Base-by-base conservation (phyloP, 2,888 invertebrate genomes). In the Oasisia sp. region DNA sequence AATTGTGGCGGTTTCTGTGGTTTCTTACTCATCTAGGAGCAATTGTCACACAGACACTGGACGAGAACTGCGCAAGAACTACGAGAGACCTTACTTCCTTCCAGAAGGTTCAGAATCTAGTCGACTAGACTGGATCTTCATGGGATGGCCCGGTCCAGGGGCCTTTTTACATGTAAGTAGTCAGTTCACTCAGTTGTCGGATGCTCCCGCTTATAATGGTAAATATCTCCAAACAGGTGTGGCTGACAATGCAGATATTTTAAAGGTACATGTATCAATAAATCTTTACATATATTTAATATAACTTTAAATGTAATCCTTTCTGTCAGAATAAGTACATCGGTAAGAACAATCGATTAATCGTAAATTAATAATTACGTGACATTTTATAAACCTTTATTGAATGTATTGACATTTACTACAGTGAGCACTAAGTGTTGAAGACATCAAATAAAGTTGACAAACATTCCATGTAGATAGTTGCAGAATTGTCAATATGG, bases 51-150 rank as follows among this genome's bases (percentile, higher is more conserved):
- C 98, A n/a, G 97, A 97, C 91, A 97, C 98, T 89, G 96, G 98
- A 93, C 97, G 97, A 27, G 97, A 97, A 95, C 97, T 99, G 95
- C 97, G 98, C 92, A 97, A 97, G 95, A 97, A 98, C 95, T 99
- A 98, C 96, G 97, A 97, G 89, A 97, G 98, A 92, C 99, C 99
- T 50, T 97, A 98, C 94, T 99, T 99, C 96, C 97, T 99, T 94
- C 99, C 99, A 1, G 97, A 97, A 93, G 98, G 98, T 96, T 98
- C 98, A n/a, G 98, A 98, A 96, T 97, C 98, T 95, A 98, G 98
- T 92, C 97, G 97, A 89, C 97, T 98, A 91, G 99, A 99, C 96
- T 99, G 98, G 97, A 98, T 99, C 94, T 98, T 99, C 96, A 97
- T 99, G 97, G 99, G 99, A 90, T 98, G 98, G 95, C 94, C 96